phyloP scores from a whole-genome alignment of 2,888 invertebrate genomes.

The Leptinotarsa haldemani region DNA sequence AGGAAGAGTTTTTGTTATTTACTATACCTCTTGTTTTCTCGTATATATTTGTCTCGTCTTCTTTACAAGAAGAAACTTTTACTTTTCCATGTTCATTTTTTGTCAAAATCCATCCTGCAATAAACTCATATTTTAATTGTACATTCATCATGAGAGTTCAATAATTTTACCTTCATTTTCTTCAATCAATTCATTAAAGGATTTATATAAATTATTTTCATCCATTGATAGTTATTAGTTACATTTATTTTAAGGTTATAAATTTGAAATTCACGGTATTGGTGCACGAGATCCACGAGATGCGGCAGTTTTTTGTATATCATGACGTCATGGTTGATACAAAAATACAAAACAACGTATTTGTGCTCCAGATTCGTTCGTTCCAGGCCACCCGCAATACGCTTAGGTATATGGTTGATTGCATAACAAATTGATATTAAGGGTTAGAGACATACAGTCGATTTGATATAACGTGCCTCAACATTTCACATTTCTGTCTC shows the following conservation, averaged over 20 bases:
- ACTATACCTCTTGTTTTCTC: conserved; percentile 38
- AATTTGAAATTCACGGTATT: background rate
- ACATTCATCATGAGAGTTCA: background rate
- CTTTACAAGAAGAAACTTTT: conserved; percentile 35
- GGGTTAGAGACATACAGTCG: too few species aligned
- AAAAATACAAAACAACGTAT: too few species aligned
- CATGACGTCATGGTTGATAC: too few species aligned
- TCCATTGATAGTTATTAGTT: background rate
- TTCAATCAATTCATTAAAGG: conserved; percentile 12
- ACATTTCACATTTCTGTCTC: too few species aligned
- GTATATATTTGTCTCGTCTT: conserved; percentile 37
- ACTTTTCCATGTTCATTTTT: conserved; percentile 40
- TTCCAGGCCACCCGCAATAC: too few species aligned
- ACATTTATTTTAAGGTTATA: background rate
- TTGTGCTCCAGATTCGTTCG: too few species aligned
- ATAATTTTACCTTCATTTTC: conserved; percentile 7
- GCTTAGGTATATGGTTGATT: too few species aligned
- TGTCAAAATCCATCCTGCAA: conserved; percentile 40
- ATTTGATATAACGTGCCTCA: too few species aligned
- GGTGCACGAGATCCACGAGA: too few species aligned
- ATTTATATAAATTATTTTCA: conserved; percentile 6
- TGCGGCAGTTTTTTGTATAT: too few species aligned
- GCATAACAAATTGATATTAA: too few species aligned
- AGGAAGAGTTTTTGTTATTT: too few species aligned
- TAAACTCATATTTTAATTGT: background rate